A percentile compares a stretch with the other conserved stretches of the same genome.
phyloP scores from a whole-genome alignment of 2,113 vertebrate species.

The Albula glossodonta region DNA sequence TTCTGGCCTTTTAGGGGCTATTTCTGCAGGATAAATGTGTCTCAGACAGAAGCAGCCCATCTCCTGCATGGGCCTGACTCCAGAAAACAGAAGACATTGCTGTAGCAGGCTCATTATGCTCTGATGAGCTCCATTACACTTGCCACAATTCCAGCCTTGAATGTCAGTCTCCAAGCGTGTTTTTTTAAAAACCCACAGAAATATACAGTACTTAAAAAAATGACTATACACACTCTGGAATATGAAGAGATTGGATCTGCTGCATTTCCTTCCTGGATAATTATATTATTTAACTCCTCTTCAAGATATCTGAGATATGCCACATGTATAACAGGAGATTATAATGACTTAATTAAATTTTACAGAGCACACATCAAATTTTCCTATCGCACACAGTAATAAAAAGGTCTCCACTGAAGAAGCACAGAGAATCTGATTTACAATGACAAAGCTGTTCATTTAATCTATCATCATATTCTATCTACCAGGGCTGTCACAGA shows the following conservation, averaged over 20 bases:
- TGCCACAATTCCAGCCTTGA: constrained; percentile 12
- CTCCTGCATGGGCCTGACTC: constrained; percentile 9
- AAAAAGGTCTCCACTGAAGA: constrained; percentile 21
- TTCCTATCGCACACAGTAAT: constrained; percentile 23
- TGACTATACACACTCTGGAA: constrained; percentile 13
- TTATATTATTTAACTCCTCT: constrained; percentile 31
- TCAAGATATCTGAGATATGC: constrained; percentile 22
- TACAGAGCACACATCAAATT: constrained; percentile 34
- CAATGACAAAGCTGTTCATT: constrained; percentile 32
- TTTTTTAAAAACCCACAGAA: constrained; percentile 15
- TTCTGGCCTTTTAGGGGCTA: neutral
- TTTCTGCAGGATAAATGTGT: neutral
- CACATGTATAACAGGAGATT: constrained; percentile 33
- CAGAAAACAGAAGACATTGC: neutral
- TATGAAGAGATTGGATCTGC: constrained; percentile 23
- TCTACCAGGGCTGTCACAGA: constrained; percentile 8
- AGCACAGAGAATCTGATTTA: constrained; percentile 24
- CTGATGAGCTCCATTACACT: constrained; percentile 22
- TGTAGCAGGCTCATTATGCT: neutral
- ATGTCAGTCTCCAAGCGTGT: constrained; percentile 21
- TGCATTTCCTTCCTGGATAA: constrained; percentile 16
- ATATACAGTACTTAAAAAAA: constrained; percentile 20
- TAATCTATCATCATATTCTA: constrained; percentile 22
- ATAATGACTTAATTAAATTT: constrained; percentile 40
- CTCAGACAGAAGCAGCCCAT: constrained; percentile 4